phyloP scores from a whole-genome alignment of 2,888 invertebrate species.

The Subacronicta megacephala region DNA sequence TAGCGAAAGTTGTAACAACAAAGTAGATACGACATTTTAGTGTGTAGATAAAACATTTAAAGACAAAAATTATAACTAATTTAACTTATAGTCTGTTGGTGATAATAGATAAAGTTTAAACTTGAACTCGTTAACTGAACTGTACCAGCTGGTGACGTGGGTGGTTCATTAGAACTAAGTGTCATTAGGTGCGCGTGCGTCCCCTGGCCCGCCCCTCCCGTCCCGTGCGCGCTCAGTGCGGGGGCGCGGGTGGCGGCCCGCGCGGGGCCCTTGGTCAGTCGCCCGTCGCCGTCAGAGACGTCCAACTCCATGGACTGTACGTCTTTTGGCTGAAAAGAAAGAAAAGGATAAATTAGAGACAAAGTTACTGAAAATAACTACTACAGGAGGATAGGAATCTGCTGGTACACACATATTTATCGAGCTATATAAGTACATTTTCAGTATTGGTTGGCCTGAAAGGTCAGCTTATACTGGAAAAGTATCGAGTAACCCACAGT shows the following conservation, averaged over 20 bases:
- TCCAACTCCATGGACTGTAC: constrained; percentile 91
- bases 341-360: constrained; percentile 45
- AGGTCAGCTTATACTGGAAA: no score
- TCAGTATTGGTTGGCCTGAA: no score
- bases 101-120: constrained; percentile 5
- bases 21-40: no score
- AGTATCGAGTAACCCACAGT: no score
- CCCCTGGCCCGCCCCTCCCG: constrained; percentile 39
- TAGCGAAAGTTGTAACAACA: no score
- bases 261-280: constrained; percentile 91
- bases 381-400: background rate
- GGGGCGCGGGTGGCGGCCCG: constrained; percentile 84
- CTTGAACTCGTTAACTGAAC: constrained; percentile 27
- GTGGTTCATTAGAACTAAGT: constrained; percentile 35
- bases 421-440: no score
- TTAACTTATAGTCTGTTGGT: constrained; percentile 8
- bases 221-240: constrained; percentile 70
- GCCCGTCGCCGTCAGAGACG: constrained; percentile 91
- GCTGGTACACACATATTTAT: no score
- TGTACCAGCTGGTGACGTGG: constrained; percentile 33
- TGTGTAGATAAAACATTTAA: no score
- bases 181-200: constrained; percentile 43
- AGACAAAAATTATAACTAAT: constrained; percentile 18
- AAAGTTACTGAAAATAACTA: background rate
- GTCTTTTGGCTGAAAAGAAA: constrained; percentile 89